Conservation (phyloP, 2,888 invertebrate species). For the Oligia latruncula region DNA sequence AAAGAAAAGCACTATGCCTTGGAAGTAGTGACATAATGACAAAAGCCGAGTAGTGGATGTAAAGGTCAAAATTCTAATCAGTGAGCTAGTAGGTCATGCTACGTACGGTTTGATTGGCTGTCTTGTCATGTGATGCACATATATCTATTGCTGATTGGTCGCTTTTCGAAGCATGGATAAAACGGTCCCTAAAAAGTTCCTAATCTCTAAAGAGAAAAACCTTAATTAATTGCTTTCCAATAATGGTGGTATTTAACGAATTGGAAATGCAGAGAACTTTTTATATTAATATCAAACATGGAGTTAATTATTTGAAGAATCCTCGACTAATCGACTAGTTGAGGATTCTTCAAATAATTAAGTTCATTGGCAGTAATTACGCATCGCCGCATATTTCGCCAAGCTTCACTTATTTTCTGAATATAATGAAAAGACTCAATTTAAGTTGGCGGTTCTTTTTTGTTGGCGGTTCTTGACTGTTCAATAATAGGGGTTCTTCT, state of each 20-base stretch:
- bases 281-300: conserved; percentile 39
- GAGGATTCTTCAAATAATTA: conserved; percentile 52
- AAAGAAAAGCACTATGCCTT: too few relatives aligned
- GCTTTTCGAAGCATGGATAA: background rate
- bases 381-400: conserved; percentile 42
- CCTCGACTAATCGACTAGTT: too few relatives aligned
- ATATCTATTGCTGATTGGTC: background rate
- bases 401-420: conserved; percentile 50
- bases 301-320: too few relatives aligned
- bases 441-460: too few relatives aligned
- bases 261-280: conserved; percentile 18
- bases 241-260: background rate
- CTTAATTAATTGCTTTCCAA: conserved; percentile 16
- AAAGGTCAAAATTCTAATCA: background rate
- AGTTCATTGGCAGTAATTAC: conserved; percentile 57
- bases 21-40: background rate
- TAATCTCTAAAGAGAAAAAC: background rate
- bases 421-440: conserved; percentile 47
- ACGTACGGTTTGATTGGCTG: background rate
- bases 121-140: background rate
- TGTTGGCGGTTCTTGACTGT: background rate
- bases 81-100: background rate
- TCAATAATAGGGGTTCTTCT: conserved; percentile 16
- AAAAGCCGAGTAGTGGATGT: background rate
- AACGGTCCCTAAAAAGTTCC: background rate